Percentiles rank a stretch among this genome's conserved stretches.
These are phyloP conservation scores for Cosmorhoe ocellata DNA, from an alignment of 2,888 invertebrate genomes.

Conservation along the genomic window DNA sequence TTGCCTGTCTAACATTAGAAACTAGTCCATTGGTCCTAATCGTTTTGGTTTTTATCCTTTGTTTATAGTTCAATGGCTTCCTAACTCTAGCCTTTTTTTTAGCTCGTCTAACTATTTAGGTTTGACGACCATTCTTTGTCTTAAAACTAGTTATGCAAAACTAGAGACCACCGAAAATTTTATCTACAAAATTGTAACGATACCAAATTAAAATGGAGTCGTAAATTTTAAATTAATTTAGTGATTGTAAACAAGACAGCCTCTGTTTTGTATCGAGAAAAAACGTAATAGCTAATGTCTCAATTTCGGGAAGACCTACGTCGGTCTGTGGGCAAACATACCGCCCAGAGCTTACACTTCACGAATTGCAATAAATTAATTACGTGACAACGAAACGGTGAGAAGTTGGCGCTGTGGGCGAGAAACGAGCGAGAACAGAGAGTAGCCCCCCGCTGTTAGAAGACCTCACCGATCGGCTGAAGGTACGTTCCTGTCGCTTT, in stretches of 20 bases:
- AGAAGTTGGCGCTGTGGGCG: conserved; percentile 65
- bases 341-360: conserved; percentile 65
- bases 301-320: conserved; percentile 76
- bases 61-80: conserved; percentile 37
- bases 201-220: conserved; percentile 32
- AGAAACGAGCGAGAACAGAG: conserved; percentile 47
- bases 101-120: conserved; percentile 28
- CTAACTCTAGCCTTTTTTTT: conserved; percentile 26
- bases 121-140: conserved; percentile 32
- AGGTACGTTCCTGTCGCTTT: conserved; percentile 66
- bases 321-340: conserved; percentile 67
- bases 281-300: conserved; percentile 64
- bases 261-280: conserved; percentile 45
- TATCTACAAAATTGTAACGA: conserved; percentile 37
- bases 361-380: conserved; percentile 77
- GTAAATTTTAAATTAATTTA: conserved; percentile 45
- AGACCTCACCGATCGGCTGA: conserved; percentile 65
- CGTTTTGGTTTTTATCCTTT: conserved; percentile 16
- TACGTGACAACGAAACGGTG: conserved; percentile 76
- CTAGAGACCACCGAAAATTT: conserved; percentile 27
- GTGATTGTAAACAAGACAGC: conserved; percentile 56
- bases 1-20: conserved; percentile 11
- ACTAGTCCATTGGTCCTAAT: conserved; percentile 2
- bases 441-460: conserved; percentile 65
- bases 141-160: conserved; percentile 35